phyloP scores from a whole-genome alignment of 2,888 invertebrate genomes.

The Trachelus tabidus region DNA sequence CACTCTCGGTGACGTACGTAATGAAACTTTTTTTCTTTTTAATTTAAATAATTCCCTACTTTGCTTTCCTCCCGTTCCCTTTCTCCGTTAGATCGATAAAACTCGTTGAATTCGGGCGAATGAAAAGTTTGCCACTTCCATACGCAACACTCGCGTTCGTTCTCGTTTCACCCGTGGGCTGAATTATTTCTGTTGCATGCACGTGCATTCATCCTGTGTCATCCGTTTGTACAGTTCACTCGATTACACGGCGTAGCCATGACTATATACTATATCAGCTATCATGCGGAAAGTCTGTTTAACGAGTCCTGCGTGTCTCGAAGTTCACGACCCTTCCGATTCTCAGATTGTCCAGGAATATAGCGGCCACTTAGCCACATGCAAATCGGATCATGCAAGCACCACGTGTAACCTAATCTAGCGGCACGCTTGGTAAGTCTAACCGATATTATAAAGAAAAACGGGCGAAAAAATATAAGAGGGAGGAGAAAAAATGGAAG shows the following conservation, averaged over 20 bases:
- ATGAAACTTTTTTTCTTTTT: background rate
- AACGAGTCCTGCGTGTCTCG: background rate
- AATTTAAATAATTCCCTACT: background rate
- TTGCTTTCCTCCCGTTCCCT: background rate
- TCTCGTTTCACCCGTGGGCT: background rate
- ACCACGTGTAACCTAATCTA: slow-evolving; percentile 4
- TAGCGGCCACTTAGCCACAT: background rate
- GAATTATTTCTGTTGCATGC: background rate
- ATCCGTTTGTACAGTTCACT: background rate
- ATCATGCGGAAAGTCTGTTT: background rate
- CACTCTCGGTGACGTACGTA: background rate
- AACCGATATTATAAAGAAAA: background rate
- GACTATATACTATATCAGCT: background rate
- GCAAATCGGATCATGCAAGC: slow-evolving; percentile 6
- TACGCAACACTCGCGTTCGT: background rate
- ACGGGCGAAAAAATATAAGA: background rate
- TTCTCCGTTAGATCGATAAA: background rate
- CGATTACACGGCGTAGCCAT: background rate
- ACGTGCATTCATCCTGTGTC: background rate
- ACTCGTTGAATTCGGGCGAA: background rate
- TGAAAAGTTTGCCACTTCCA: background rate
- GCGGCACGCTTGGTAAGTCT: background rate
- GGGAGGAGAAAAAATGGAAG: background rate
- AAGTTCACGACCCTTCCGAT: slow-evolving; percentile 7
- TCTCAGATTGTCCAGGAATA: slow-evolving; percentile 1